Evolutionary conservation across 2,113 vertebrate species (phyloP).

Genomic region (Perca fluviatilis): DNA sequence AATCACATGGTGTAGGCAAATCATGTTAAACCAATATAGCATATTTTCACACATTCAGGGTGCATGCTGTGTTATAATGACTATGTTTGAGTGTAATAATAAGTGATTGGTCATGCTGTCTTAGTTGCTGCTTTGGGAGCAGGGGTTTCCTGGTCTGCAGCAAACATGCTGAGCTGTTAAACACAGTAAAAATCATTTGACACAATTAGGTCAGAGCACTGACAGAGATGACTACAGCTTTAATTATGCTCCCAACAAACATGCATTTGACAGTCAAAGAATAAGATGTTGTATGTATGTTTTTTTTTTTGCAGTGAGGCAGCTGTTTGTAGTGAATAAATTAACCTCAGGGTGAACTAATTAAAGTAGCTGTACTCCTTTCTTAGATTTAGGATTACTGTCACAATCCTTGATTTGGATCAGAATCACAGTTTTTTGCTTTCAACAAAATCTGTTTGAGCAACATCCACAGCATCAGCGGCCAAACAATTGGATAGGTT

Average conservation of each 20-base stretch:
- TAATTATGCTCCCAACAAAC: background rate
- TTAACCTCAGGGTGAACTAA: background rate
- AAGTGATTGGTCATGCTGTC: conserved; percentile 1
- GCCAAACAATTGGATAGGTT: background rate
- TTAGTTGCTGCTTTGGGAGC: conserved; percentile 10
- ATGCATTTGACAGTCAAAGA: background rate
- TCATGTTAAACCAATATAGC: background rate
- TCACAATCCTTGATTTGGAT: background rate
- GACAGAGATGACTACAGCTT: conserved; percentile 23
- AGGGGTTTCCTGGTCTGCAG: conserved; percentile 9
- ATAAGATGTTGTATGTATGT: background rate
- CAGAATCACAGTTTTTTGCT: background rate
- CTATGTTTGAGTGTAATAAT: conserved; percentile 3
- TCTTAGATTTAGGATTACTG: background rate
- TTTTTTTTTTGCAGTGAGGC: background rate
- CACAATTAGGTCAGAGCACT: conserved; percentile 51
- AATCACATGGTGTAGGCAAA: background rate
- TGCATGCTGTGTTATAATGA: background rate
- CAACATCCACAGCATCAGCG: background rate
- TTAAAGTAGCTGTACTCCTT: background rate
- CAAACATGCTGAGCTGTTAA: conserved; percentile 17
- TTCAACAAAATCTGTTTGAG: background rate
- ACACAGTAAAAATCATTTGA: conserved; percentile 30
- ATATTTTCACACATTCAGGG: background rate
- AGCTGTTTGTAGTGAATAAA: background rate